Conservation (phyloP, 2,888 invertebrate species). For the Timema podura region DNA sequence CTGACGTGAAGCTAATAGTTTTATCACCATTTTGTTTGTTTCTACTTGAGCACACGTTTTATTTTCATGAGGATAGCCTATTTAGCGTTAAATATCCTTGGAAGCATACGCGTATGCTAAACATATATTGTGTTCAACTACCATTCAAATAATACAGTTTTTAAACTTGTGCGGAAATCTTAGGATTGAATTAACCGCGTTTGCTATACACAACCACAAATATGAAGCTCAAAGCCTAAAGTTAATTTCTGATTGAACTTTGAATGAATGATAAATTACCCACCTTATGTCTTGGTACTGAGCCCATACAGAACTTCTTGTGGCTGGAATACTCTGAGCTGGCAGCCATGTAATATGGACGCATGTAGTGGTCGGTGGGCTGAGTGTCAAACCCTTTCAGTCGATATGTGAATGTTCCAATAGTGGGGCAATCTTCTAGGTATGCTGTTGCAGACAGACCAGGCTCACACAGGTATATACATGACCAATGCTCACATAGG, state of each 20-base stretch:
- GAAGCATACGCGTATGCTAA: no score
- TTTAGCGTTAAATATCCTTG: no score
- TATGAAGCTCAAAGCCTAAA: no score
- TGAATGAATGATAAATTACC: constrained; percentile 30
- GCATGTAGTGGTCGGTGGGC: constrained; percentile 88
- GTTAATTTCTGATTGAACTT: not conserved
- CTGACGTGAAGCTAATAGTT: no score
- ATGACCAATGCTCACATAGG: not conserved
- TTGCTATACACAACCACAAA: no score
- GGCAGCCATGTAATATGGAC: constrained; percentile 72
- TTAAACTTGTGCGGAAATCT: no score
- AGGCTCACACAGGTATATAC: not conserved
- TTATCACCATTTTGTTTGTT: no score
- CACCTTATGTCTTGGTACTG: constrained; percentile 69
- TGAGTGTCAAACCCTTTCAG: constrained; percentile 77
- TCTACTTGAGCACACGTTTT: no score
- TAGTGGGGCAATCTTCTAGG: constrained; percentile 78
- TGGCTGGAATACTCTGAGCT: constrained; percentile 52
- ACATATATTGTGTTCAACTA: no score
- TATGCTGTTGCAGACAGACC: constrained; percentile 61
- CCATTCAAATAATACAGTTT: no score
- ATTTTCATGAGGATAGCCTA: no score
- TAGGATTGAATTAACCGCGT: no score
- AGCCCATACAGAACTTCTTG: constrained; percentile 64
- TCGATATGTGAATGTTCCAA: constrained; percentile 87